phyloP scores from a whole-genome alignment of 2,797 vertebrate species.

The Salarias fasciatus region DNA sequence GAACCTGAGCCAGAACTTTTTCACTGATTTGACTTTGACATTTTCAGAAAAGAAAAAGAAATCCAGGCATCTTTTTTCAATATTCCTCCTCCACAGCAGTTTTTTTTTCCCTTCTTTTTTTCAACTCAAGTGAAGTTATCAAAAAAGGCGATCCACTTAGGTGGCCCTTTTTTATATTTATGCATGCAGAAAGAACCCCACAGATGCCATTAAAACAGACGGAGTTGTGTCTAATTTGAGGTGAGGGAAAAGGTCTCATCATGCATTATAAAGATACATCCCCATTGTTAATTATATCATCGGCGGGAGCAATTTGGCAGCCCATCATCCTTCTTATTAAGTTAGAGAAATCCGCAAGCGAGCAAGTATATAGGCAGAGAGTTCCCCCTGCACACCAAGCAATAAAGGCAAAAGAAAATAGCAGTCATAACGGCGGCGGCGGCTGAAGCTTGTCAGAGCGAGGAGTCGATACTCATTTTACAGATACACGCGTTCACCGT shows the following conservation, averaged over 20 bases:
- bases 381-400: constrained; percentile 8
- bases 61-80: constrained; percentile 2
- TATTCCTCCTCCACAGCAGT: not conserved
- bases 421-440: constrained; percentile 25
- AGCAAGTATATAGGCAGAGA: constrained; percentile 11
- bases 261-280: constrained; percentile 24
- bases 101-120: constrained; percentile 4
- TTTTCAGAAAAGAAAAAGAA: not conserved
- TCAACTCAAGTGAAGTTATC: constrained; percentile 24
- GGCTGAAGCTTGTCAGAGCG: constrained; percentile 23
- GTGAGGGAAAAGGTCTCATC: constrained; percentile 27
- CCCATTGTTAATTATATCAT: constrained; percentile 47
- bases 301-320: constrained; percentile 32
- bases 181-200: constrained; percentile 27
- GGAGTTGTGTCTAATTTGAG: constrained; percentile 25
- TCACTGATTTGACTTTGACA: not conserved
- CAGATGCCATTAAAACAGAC: constrained; percentile 34
- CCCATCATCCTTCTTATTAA: constrained; percentile 34
- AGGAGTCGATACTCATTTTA: constrained; percentile 51
- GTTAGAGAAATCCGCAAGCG: constrained; percentile 17
- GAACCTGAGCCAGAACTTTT: constrained; percentile 1
- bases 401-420: constrained; percentile 42
- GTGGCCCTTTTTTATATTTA: constrained; percentile 31
- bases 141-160: constrained; percentile 15
- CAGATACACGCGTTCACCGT: constrained; percentile 49